Base-by-base conservation (phyloP, 2,888 invertebrate genomes). In the Rotaria macrura region DNA sequence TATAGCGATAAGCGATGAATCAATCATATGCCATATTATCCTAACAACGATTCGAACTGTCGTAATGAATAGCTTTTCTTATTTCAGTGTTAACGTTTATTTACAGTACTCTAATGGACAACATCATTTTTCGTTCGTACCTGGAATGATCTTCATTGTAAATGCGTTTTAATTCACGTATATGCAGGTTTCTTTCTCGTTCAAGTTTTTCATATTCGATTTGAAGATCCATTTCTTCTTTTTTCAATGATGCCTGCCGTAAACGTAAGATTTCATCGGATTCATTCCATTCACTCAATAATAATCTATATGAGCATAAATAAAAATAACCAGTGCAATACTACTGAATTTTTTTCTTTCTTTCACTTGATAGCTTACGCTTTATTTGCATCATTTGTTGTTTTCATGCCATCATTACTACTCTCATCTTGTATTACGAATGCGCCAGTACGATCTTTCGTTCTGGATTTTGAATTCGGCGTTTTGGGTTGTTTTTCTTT, bases 231-330 rank as follows among this genome's bases (percentile, higher is more conserved):
- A 96, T 95, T 90, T 99, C 99, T 92, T 99, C 99, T 91, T 98
- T 99, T 91, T 97, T 97, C 89, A 99, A 93, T 87, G 97, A 96
- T 91, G 96, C 96, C 92, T 96, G 96, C 90, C 98, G 93, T 91
- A 99, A 93, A 93, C 96, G 97, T 90, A 97, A 93, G 91, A 99
- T 99, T 93, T 99, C 99, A 92, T 99, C 99, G 90, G 97, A 96
- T 93, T 97, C 97, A 92, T 97, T 97, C 93, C 96, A 97, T 93
- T 98, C 98, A 43, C 43, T 79, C 1, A 79, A 23, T 25, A 79
- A n/a, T 79, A 25, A 43, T 12, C 79, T 79, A 14, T n/a, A n/a
- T n/a, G n/a, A n/a, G n/a, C n/a, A n/a, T n/a, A n/a, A n/a, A n/a
- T n/a, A n/a, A n/a, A n/a, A n/a, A n/a, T n/a, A n/a, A n/a, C n/a